Conservation (phyloP, 2,888 invertebrate genomes). For the Ypsolopha scabrella region DNA sequence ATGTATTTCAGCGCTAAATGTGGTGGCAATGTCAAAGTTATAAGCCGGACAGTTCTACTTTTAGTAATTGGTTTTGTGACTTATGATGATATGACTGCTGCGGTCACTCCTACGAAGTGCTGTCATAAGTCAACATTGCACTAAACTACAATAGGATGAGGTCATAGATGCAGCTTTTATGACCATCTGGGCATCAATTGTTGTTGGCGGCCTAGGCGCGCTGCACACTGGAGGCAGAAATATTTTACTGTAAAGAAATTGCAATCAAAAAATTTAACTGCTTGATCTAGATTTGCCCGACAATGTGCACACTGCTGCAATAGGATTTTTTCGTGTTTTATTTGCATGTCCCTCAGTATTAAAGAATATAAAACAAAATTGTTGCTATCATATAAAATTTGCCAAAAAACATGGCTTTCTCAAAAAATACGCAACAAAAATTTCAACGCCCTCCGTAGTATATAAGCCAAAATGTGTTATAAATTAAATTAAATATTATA, state of each 20-base stretch:
- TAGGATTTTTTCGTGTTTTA: too few relatives aligned
- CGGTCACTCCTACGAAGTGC: constrained; percentile 29
- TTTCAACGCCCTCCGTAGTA: too few relatives aligned
- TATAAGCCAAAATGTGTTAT: too few relatives aligned
- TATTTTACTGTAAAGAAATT: not conserved
- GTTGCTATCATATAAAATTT: too few relatives aligned
- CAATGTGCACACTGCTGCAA: too few relatives aligned
- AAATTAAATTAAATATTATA: too few relatives aligned
- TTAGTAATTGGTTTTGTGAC: not conserved
- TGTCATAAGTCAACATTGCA: not conserved
- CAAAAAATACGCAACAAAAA: too few relatives aligned
- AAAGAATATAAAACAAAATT: too few relatives aligned
- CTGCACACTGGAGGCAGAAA: not conserved
- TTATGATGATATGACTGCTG: constrained; percentile 9
- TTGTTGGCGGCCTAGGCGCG: not conserved
- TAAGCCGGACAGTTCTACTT: not conserved
- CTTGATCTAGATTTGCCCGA: not conserved
- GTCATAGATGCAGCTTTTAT: constrained; percentile 44
- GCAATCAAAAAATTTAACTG: not conserved
- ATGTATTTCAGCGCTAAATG: not conserved
- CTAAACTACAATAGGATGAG: constrained; percentile 28
- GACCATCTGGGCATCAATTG: constrained; percentile 5
- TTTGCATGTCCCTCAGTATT: too few relatives aligned
- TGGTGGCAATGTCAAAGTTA: not conserved
- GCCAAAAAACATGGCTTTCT: too few relatives aligned